Evolutionary conservation across 2,888 invertebrate genomes (phyloP).

Genomic region (Trichogramma dendrolimi): DNA sequence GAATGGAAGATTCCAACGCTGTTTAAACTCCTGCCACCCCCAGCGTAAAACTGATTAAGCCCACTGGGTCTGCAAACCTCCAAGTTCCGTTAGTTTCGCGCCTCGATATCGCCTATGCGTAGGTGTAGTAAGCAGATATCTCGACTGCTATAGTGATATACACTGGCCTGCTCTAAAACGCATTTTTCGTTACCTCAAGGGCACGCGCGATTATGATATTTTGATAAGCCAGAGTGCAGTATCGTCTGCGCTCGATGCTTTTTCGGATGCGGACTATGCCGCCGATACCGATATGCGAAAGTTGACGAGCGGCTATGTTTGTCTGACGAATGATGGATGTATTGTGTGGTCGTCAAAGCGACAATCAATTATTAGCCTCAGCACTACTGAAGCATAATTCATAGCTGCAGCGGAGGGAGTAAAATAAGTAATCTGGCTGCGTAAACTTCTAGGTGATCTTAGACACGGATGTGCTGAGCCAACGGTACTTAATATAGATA

Average conservation of each 20-base stretch:
- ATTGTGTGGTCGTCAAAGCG: not conserved
- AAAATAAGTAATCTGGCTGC: conserved; percentile 34
- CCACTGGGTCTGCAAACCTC: conserved; percentile 10
- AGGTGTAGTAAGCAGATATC: conserved; percentile 12
- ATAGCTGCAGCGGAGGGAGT: conserved; percentile 24
- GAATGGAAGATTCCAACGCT: conserved; percentile 5
- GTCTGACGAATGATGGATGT: not conserved
- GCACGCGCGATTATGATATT: not conserved
- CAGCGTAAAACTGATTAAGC: not conserved
- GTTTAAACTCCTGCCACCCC: conserved; percentile 1
- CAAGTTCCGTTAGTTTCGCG: conserved; percentile 2
- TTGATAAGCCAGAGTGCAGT: not conserved
- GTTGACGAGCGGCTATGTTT: conserved; percentile 7
- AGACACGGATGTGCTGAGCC: too few species aligned
- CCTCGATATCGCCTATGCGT: conserved; percentile 13
- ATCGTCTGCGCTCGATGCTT: not conserved
- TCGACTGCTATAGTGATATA: not conserved
- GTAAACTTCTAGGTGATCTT: conserved; percentile 31
- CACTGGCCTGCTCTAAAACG: not conserved
- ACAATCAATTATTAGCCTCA: not conserved
- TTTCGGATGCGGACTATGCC: conserved; percentile 4
- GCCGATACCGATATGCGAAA: not conserved
- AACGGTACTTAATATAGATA: conserved; percentile 30
- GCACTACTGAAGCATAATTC: not conserved
- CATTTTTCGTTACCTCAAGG: not conserved